Evolutionary conservation across 2,113 vertebrate genomes (phyloP), one percentile per base, ranked within the genome.

Genomic region (Pituophis catenifer): DNA sequence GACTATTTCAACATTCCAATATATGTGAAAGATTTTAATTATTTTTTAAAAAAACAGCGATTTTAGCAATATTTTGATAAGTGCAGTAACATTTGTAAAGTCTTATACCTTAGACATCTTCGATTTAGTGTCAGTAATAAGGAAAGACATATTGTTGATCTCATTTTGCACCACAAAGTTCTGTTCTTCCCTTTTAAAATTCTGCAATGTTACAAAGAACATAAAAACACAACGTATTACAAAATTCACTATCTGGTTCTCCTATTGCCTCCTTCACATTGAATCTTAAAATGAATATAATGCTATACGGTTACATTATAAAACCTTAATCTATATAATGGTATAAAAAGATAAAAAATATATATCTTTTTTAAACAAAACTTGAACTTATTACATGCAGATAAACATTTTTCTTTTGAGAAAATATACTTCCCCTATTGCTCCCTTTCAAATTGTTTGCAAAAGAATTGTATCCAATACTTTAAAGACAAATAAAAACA

Each of bases 121-220:
- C 75, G 99, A 99, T 96, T 99, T 99, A 90, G 98, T 99, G 92
- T 99, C 99, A 44, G 98, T 98, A 94, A 99, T 99, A 88, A 99
- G 98, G 96, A 99, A 99, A 33, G 99, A 99, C 99, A 99, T 99
- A 91, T 99, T 99, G 98, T 99, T 99, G 97, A 99, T 99, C 97
- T 99, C 99, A 96, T 99, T 99, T 97, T 99, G 99, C 65, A 99
- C 99, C 91, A 99, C 99, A 86, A 99, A 99, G 95, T 99, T 99
- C 97, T 99, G 99, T 81, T 99, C 99, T 96, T 99, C 99, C 88
- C 99, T 98, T 97, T 99, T 99, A 97, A 99, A 99, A 97, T 99
- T 99, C 99, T 99, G 95, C 96, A 95, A 95, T 38, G 52, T 92
- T 91, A 88, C 19, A 91, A 29, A 94, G 29, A 93, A 92, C 33